Conservation (phyloP, 2,888 invertebrate genomes). For the Drosophila atripex region DNA sequence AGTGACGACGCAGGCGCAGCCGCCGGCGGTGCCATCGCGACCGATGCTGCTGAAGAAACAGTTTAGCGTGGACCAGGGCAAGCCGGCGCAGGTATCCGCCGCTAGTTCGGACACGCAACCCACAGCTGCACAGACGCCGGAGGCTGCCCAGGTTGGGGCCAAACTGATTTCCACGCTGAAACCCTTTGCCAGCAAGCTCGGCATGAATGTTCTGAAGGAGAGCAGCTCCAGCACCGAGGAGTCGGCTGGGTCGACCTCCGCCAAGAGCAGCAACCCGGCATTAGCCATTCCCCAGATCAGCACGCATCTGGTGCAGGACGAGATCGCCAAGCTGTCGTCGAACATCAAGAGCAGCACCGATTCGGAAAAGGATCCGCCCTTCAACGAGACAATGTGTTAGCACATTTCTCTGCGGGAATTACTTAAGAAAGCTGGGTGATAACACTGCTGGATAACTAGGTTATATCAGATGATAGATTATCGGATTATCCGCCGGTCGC, state of each 20-base stretch:
- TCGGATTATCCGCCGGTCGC: conserved; percentile 26
- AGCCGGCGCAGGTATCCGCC: conserved; percentile 67
- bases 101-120: conserved; percentile 15
- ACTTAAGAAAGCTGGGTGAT: conserved; percentile 44
- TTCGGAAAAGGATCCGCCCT: conserved; percentile 84
- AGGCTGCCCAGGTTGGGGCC: conserved; percentile 65
- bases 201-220: conserved; percentile 83
- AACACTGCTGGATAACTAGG: background rate
- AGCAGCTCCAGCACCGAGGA: conserved; percentile 84
- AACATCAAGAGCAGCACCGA: conserved; percentile 84
- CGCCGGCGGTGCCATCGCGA: conserved; percentile 76
- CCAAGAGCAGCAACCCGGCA: conserved; percentile 53
- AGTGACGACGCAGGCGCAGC: conserved; percentile 64
- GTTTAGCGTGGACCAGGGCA: conserved; percentile 84
- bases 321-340: conserved; percentile 84
- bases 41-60: conserved; percentile 83
- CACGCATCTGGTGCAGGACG: conserved; percentile 83
- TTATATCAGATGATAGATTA: background rate
- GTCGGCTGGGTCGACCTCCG: conserved; percentile 76
- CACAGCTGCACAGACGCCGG: conserved; percentile 42
- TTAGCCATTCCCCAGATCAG: conserved; percentile 83
- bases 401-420: conserved; percentile 26
- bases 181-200: conserved; percentile 79
- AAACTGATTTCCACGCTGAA: conserved; percentile 82
- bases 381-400: conserved; percentile 84